Evolutionary conservation across 2,888 invertebrate species (phyloP), one percentile per base, ranked within the genome.

Genomic region (Ophioninae sp.): DNA sequence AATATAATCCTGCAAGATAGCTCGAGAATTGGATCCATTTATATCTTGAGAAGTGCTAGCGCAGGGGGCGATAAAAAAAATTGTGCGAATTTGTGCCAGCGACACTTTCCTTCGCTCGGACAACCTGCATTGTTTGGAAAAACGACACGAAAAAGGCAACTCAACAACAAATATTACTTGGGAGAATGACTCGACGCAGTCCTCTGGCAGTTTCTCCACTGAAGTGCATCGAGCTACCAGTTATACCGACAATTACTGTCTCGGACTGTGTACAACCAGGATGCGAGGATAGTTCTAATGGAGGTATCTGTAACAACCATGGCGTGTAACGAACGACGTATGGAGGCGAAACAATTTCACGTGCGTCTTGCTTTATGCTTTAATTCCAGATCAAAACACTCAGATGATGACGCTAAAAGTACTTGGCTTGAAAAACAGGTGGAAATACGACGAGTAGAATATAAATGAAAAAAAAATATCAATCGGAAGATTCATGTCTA

Each of bases 1-100:
- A 64, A 75, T 76, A 76, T 59, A 74, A 69, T 41, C 7, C 37
- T 13, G 39, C 7, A 65, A 50, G 13, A 72, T 67, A 56, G 23
- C 61, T 75, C n/a, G 20, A n/a, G 30, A 83, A 72, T 79, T 72
- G 75, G 70, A 67, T 83, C 65, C 57, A 79, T 79, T 75, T 62
- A 61, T 70, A 61, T 72, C 59, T 70, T 41, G 75, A 39, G 70
- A 41, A 41, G 67, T 20, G 23, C 59, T 23, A 59, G 61, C 23
- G 20, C 70, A 23, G 67, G 23, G 56, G 50, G 41, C 23, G 61
- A 64, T 50, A 68, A 41, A 68, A 56, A 73, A 64, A 77, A 69
- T 21, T 13, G 68, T 39, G 76, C 44, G 76, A 73, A 80, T 83
- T 67, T 68, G 80, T 77, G 56, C 68, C 73, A 21, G 44, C 44